Percentiles rank a stretch among this genome's conserved stretches.
Evolutionary conservation across 2,113 vertebrate genomes (phyloP).

Genomic region (Colaptes auratus): DNA sequence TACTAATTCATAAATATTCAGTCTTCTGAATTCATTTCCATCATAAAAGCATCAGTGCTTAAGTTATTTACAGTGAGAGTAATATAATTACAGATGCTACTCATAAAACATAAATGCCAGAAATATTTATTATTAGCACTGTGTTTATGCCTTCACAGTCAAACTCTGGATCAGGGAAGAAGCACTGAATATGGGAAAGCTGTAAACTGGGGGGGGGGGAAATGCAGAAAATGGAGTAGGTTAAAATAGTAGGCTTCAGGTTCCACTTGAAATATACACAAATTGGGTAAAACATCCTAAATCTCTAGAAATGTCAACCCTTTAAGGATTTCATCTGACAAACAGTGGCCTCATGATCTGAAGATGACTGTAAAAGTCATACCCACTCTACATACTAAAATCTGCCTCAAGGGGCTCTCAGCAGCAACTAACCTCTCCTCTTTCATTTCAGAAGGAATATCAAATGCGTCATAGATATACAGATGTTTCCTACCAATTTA

Average conservation of each 20-base stretch:
- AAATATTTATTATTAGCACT: constrained; percentile 57
- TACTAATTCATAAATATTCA: constrained; percentile 68
- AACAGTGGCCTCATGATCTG: background rate
- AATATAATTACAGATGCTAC: constrained; percentile 60
- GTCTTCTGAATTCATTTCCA: constrained; percentile 61
- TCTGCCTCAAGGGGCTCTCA: background rate
- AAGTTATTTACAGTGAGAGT: constrained; percentile 63
- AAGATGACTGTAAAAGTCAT: background rate
- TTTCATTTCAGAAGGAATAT: constrained; percentile 5
- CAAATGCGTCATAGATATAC: background rate
- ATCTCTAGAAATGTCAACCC: background rate
- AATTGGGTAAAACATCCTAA: background rate
- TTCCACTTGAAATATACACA: background rate
- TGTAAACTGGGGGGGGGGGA: background rate
- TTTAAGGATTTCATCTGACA: background rate
- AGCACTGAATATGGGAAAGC: background rate
- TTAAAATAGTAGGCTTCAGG: background rate
- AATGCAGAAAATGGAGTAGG: background rate
- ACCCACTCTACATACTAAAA: background rate
- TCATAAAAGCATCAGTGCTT: constrained; percentile 65
- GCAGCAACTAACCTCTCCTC: constrained; percentile 1
- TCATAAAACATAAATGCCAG: constrained; percentile 56
- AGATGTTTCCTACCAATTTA: constrained; percentile 22
- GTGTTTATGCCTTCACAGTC: background rate
- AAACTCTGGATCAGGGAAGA: background rate